Conservation (phyloP, 1,140 invertebrate genomes). For the Lysiphlebus fabarum region DNA sequence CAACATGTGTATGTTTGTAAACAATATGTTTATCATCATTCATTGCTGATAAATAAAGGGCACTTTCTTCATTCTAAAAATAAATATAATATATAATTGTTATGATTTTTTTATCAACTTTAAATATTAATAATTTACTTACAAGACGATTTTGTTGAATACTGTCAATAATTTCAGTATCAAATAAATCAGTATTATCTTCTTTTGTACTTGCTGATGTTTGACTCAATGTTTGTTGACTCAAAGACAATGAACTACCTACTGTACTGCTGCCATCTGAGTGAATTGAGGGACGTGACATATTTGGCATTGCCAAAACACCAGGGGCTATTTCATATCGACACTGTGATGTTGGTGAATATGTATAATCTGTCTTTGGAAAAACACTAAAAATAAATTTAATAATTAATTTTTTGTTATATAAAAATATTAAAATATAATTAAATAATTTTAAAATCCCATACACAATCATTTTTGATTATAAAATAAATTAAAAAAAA, state of each 20-base stretch:
- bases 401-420: constrained; percentile 6
- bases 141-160: constrained; percentile 28
- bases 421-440: no score
- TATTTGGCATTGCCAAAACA: constrained; percentile 75
- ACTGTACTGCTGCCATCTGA: constrained; percentile 34
- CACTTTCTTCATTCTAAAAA: constrained; percentile 27
- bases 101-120: neutral
- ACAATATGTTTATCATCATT: constrained; percentile 22
- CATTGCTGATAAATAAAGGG: constrained; percentile 22
- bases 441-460: no score
- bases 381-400: constrained; percentile 60
- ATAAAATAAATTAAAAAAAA: no score
- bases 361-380: constrained; percentile 80
- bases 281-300: constrained; percentile 67
- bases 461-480: no score
- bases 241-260: constrained; percentile 34
- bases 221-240: constrained; percentile 35
- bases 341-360: constrained; percentile 70
- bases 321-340: constrained; percentile 74
- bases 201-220: constrained; percentile 29
- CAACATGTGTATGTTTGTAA: constrained; percentile 37
- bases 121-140: constrained; percentile 17
- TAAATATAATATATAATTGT: neutral
- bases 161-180: constrained; percentile 24
- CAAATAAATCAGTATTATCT: constrained; percentile 23